Conservation (phyloP, 1,140 invertebrate genomes). For the Solenopsis invicta region DNA sequence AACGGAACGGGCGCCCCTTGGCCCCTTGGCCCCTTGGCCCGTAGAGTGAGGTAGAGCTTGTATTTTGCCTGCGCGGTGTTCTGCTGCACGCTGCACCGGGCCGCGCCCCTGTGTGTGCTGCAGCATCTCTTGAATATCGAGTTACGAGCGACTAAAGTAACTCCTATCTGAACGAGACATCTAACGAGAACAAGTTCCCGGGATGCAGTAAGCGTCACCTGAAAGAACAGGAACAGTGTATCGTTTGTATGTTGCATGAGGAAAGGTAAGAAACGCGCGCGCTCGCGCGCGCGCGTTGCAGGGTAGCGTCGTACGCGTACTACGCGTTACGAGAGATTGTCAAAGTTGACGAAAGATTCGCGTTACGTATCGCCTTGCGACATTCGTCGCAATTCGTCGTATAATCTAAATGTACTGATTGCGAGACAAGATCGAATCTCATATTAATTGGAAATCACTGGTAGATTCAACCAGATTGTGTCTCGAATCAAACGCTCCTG, state of each 20-base stretch:
- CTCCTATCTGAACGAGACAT: conserved; percentile 82
- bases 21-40: conserved; percentile 59
- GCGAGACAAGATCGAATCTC: too few species aligned
- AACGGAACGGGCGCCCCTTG: conserved; percentile 79
- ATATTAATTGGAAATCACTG: too few species aligned
- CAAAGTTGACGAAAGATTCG: not conserved
- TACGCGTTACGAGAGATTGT: conserved; percentile 10
- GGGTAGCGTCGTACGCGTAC: too few species aligned
- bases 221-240: conserved; percentile 50
- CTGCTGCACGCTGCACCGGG: conserved; percentile 37
- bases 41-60: conserved; percentile 69
- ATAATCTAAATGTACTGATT: too few species aligned
- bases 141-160: conserved; percentile 77
- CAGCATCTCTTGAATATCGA: conserved; percentile 77
- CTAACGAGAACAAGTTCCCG: conserved; percentile 75
- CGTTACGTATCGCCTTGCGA: too few species aligned
- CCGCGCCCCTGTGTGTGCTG: conserved; percentile 57
- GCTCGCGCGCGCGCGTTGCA: too few species aligned
- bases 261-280: conserved; percentile 14
- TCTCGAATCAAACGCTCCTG: too few species aligned
- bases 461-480: too few species aligned
- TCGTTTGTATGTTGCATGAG: conserved; percentile 52
- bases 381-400: too few species aligned
- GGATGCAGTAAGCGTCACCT: conserved; percentile 40
- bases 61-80: conserved; percentile 72